A percentile compares a stretch with the other conserved stretches of the same genome.
These are phyloP conservation scores for Nasonia longicornis DNA, from an alignment of 1,140 invertebrate species.

Conservation along the genomic window DNA sequence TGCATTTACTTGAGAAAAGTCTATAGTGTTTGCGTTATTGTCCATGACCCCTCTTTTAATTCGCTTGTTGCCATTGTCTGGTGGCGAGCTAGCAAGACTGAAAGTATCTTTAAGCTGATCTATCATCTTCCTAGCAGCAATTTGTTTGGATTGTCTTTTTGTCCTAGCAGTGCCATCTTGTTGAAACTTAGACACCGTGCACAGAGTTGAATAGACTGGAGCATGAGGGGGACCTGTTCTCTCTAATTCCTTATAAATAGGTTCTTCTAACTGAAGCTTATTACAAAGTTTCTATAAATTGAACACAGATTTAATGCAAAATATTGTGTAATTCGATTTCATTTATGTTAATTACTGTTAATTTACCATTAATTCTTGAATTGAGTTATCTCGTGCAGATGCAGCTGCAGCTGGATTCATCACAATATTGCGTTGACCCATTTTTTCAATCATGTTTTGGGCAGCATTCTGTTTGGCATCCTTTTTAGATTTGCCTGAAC, in stretches of 20 bases:
- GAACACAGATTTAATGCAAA: not conserved
- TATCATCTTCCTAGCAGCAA: not conserved
- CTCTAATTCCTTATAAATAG: not conserved
- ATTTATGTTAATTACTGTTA: not conserved
- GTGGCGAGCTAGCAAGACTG: not conserved
- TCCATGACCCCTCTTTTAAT: not conserved
- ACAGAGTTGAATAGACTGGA: not conserved
- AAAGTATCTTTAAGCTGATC: not conserved
- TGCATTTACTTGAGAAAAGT: not conserved
- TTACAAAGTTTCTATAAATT: not conserved
- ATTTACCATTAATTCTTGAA: not conserved
- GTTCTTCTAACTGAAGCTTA: not conserved
- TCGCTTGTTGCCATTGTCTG: not conserved
- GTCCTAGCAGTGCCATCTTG: not conserved
- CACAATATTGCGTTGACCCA: not conserved
- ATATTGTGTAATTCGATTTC: not conserved
- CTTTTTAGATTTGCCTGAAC: constrained; percentile 7
- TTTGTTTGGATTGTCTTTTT: not conserved
- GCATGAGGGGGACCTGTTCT: not conserved
- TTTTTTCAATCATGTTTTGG: not conserved
- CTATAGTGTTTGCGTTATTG: not conserved
- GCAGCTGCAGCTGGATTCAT: not conserved
- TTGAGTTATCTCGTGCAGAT: not conserved
- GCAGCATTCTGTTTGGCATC: constrained; percentile 5
- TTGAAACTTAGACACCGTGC: not conserved